Conservation (phyloP, 2,113 vertebrate genomes). For the Notothenia rossii region DNA sequence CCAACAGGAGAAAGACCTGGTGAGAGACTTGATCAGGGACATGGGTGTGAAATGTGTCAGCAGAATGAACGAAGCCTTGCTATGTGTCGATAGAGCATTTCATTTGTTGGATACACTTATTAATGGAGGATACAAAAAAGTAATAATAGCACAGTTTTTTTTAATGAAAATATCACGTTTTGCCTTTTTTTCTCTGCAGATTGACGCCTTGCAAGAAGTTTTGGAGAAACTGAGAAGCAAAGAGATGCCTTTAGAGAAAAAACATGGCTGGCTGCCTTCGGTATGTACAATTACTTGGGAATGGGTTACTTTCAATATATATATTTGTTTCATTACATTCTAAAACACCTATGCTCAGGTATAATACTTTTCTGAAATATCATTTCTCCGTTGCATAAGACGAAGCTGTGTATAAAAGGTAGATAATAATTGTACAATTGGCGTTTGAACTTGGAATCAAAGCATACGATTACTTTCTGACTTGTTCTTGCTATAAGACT, state of each 20-base stretch:
- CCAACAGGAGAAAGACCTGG: conserved; percentile 80
- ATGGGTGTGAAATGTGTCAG: background rate
- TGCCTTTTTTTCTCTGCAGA: conserved; percentile 64
- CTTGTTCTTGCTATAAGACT: background rate
- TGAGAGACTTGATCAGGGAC: conserved; percentile 33
- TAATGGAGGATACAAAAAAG: background rate
- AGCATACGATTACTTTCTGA: background rate
- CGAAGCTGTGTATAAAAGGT: too few relatives aligned
- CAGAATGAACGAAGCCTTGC: background rate
- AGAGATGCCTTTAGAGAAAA: conserved; percentile 83
- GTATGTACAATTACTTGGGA: conserved; percentile 64
- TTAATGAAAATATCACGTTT: too few relatives aligned
- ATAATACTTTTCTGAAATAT: background rate
- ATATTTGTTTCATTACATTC: too few relatives aligned
- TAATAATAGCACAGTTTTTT: too few relatives aligned
- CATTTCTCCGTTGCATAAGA: background rate
- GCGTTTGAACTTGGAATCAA: background rate
- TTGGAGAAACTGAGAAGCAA: conserved; percentile 84
- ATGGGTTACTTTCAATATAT: too few relatives aligned
- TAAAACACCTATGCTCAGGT: background rate
- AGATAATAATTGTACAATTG: background rate
- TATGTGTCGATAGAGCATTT: background rate
- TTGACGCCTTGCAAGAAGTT: conserved; percentile 83
- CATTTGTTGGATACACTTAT: background rate
- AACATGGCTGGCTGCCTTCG: conserved; percentile 85